Evolutionary conservation across 64 coral and sea anemone species (phyloP), one percentile per base, ranked within the genome.

Genomic region (Catalaphyllia jardinei): DNA sequence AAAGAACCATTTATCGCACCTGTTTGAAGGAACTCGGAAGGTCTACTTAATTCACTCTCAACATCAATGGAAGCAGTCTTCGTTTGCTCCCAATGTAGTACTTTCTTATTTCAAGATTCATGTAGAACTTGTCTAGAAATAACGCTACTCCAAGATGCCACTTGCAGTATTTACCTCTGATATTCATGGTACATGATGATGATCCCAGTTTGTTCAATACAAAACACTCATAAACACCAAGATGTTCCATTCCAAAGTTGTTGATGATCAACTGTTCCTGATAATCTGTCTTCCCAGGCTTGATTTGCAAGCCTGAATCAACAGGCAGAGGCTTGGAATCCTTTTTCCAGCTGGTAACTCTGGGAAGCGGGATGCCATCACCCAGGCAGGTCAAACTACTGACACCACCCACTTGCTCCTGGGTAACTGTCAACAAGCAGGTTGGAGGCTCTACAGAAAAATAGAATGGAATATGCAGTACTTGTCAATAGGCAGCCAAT

Each of bases 211-310:
- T 79, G 50, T 88, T 96, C 5, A 29, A 59, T 24, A 96, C 91
- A 65, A 72, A 75, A 79, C 94, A 96, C n/a, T 82, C 67, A 81
- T 96, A 96, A 60, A 29, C 31, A 46, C 94, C 94, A 82, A 96
- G 76, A 72, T 93, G 67, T 39, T 78, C 65, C 11, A 96, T 15
- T 73, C 91, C 88, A 87, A 96, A 96, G 38, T 93, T 93, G 62
- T 35, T 46, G 16, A 96, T 91, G 30, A 73, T 20, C 11, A 96
- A 76, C n/a, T 28, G 52, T 76, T 89, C 91, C 67, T 78, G 74
- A 64, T 88, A 50, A 65, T 59, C 15, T 15, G 50, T 60, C 11
- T 81, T 63, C 51, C 78, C 71, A 30, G 52, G 52, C 25, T 90
- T 62, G 7, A 93, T 51, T 25, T 72, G 73, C 67, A 75, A 96